phyloP scores from a whole-genome alignment of 2,888 invertebrate genomes.

The Ariolimax columbianus region DNA sequence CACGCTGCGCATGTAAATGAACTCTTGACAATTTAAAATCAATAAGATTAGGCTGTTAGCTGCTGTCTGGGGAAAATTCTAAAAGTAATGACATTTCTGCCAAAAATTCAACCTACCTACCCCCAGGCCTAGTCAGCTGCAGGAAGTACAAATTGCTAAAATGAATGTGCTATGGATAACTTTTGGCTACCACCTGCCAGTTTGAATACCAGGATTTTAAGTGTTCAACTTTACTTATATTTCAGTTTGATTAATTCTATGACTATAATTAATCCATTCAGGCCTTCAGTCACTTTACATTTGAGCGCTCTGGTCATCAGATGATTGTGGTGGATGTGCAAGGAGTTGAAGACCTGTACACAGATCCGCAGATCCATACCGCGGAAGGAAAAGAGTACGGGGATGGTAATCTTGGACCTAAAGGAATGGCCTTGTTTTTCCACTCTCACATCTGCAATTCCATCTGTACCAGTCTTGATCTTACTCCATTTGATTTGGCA shows the following conservation, averaged over 20 bases:
- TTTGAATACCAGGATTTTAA: too few relatives aligned
- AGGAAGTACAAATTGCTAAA: too few relatives aligned
- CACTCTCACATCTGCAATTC: conserved; percentile 82
- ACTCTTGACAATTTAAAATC: too few relatives aligned
- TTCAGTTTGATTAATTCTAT: background rate
- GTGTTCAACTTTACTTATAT: too few relatives aligned
- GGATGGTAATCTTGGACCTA: conserved; percentile 82
- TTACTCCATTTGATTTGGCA: conserved; percentile 81
- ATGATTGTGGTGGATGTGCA: conserved; percentile 82
- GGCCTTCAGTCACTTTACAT: conserved; percentile 83
- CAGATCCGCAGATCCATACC: conserved; percentile 83
- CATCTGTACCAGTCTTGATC: conserved; percentile 80
- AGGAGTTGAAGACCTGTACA: conserved; percentile 83
- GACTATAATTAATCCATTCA: conserved; percentile 57
- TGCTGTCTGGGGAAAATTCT: too few relatives aligned
- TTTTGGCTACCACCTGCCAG: too few relatives aligned
- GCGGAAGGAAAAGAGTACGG: conserved; percentile 80
- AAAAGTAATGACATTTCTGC: too few relatives aligned
- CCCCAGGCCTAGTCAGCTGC: too few relatives aligned
- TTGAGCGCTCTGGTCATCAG: conserved; percentile 82
- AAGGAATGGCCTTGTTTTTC: conserved; percentile 83
- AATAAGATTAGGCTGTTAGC: too few relatives aligned
- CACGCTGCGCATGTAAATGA: too few relatives aligned
- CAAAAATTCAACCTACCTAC: too few relatives aligned
- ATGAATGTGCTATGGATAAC: too few relatives aligned